Conservation (phyloP, 2,888 invertebrate species). For the Nomada hirtipes region DNA sequence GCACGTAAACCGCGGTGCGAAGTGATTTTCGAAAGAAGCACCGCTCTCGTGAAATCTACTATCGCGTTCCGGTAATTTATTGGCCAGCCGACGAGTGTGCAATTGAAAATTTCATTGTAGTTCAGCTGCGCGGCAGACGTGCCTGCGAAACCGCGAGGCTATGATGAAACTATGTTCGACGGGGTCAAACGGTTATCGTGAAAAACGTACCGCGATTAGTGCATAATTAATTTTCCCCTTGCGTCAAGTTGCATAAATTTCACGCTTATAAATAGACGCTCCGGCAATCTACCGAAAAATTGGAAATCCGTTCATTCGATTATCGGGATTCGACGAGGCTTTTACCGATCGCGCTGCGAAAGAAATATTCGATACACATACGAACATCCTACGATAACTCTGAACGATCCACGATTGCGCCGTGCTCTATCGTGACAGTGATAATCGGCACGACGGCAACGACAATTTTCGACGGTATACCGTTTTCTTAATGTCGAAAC, state of each 20-base stretch:
- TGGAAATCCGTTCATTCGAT: constrained; percentile 7
- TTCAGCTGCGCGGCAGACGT: constrained; percentile 4
- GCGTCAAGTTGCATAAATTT: constrained; percentile 54
- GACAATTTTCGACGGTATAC: not conserved
- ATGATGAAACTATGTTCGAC: constrained; percentile 48
- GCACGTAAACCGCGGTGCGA: not conserved
- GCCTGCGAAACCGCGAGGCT: constrained; percentile 33
- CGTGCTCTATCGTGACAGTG: not conserved
- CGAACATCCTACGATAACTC: not conserved
- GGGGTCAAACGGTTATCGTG: constrained; percentile 55
- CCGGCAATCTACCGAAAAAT: constrained; percentile 2
- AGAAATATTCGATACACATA: constrained; percentile 1
- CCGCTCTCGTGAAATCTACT: constrained; percentile 58
- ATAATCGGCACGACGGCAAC: constrained; percentile 4
- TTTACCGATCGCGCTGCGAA: no score
- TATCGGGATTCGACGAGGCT: not conserved
- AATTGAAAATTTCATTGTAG: constrained; percentile 17
- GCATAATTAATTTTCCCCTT: constrained; percentile 53
- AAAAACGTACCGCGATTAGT: constrained; percentile 55
- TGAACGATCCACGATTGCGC: not conserved
- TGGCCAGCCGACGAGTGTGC: not conserved
- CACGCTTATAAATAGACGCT: constrained; percentile 37
- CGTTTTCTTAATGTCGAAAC: not conserved
- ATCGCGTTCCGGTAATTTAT: not conserved
- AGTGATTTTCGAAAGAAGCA: constrained; percentile 47